Percentiles rank a stretch among this genome's conserved stretches.
Evolutionary conservation across 2,797 vertebrate genomes (phyloP).

Genomic region (Melanotaenia boesemani): DNA sequence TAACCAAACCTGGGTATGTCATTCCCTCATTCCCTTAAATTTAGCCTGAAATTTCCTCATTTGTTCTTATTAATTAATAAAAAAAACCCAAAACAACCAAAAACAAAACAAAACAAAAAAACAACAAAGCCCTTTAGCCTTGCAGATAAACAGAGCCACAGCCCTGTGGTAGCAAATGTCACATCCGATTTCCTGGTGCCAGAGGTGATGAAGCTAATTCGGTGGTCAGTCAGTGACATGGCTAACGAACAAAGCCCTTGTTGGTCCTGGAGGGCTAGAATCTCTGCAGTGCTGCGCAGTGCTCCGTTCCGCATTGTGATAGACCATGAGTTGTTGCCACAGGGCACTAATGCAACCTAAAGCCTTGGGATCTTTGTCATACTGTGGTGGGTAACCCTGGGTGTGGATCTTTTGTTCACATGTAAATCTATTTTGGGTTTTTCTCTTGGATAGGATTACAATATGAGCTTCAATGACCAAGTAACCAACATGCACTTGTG

Average conservation of each 20-base stretch:
- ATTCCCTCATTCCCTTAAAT: constrained; percentile 8
- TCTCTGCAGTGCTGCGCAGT: constrained; percentile 50
- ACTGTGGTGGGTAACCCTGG: constrained; percentile 46
- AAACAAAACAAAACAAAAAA: neutral
- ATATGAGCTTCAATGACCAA: neutral
- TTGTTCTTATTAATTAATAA: constrained; percentile 38
- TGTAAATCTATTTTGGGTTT: constrained; percentile 33
- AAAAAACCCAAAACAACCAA: too few species aligned
- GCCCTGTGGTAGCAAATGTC: constrained; percentile 77
- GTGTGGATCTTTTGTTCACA: constrained; percentile 44
- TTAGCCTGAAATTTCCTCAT: constrained; percentile 39
- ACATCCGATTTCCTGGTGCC: constrained; percentile 78
- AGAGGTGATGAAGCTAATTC: constrained; percentile 84
- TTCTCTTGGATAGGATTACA: neutral
- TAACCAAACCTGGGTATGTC: constrained; percentile 3
- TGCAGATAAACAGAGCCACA: constrained; percentile 62
- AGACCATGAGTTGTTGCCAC: constrained; percentile 62
- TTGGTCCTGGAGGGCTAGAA: constrained; percentile 73
- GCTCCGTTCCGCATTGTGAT: constrained; percentile 61
- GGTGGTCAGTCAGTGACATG: constrained; percentile 81
- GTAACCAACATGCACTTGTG: neutral
- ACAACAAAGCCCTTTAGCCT: constrained; percentile 28
- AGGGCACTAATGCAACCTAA: constrained; percentile 51
- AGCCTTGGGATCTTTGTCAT: constrained; percentile 53
- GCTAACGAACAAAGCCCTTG: constrained; percentile 80